Conservation (phyloP, 2,888 invertebrate genomes). For the Hipparchia semele region DNA sequence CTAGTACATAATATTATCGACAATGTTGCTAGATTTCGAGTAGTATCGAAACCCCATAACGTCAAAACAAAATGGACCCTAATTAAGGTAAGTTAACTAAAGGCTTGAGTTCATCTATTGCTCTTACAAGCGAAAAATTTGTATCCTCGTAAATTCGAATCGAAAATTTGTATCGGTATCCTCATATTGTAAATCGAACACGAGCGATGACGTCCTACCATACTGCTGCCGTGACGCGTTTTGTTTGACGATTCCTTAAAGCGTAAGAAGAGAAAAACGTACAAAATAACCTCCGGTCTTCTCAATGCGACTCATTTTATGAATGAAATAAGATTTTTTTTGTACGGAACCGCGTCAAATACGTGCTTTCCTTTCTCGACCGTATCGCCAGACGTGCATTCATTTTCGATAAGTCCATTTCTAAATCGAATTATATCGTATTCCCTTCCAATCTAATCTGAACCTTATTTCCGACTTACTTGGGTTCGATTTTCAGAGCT, state of each 20-base stretch:
- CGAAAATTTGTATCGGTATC: too few relatives aligned
- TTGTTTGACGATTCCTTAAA: constrained; percentile 33
- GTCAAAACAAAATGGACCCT: too few relatives aligned
- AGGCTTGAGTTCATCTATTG: too few relatives aligned
- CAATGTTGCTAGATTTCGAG: too few relatives aligned
- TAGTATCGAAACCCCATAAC: too few relatives aligned
- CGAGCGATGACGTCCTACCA: neutral
- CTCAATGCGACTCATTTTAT: constrained; percentile 81
- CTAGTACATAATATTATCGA: too few relatives aligned
- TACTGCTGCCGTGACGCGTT: neutral
- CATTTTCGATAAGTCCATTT: constrained; percentile 67
- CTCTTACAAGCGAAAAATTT: too few relatives aligned
- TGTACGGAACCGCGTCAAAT: constrained; percentile 73
- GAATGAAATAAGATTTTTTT: constrained; percentile 81
- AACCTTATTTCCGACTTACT: constrained; percentile 33
- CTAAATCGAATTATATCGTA: constrained; percentile 50
- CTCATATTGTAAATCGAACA: too few relatives aligned
- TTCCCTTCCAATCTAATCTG: constrained; percentile 29
- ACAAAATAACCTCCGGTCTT: constrained; percentile 55
- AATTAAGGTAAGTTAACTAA: too few relatives aligned
- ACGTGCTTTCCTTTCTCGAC: constrained; percentile 79
- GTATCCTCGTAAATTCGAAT: too few relatives aligned
- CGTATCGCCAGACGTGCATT: constrained; percentile 74
- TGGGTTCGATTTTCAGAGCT: constrained; percentile 44
- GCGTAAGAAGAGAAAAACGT: constrained; percentile 48